Evolutionary conservation across 2,888 invertebrate genomes (phyloP).

Genomic region (Napeogenes inachia): DNA sequence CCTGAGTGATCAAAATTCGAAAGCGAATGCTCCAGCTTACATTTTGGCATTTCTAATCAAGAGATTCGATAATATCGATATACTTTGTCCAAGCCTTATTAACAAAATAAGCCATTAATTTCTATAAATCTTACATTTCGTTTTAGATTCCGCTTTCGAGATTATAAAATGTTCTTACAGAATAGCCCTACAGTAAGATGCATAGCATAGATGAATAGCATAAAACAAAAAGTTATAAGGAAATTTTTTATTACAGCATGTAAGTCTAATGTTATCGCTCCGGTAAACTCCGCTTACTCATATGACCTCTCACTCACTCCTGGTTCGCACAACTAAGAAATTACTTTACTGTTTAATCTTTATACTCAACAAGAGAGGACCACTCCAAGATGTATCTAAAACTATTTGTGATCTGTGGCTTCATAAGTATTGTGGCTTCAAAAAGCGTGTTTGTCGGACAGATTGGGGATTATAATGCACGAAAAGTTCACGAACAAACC

Average conservation of each 20-base stretch:
- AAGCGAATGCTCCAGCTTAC: too few relatives aligned
- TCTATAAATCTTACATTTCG: too few relatives aligned
- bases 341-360: constrained; percentile 12
- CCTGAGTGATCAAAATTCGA: too few relatives aligned
- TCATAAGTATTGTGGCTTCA: constrained; percentile 39
- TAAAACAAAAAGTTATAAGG: not conserved
- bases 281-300: constrained; percentile 18
- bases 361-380: constrained; percentile 12
- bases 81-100: too few relatives aligned
- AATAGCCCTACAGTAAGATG: too few relatives aligned
- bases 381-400: constrained; percentile 27
- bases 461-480: constrained; percentile 46
- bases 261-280: constrained; percentile 15
- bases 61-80: too few relatives aligned
- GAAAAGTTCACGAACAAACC: constrained; percentile 49
- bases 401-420: constrained; percentile 25
- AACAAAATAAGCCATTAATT: too few relatives aligned
- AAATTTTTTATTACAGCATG: constrained; percentile 14
- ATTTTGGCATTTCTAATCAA: too few relatives aligned
- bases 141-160: too few relatives aligned
- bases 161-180: too few relatives aligned
- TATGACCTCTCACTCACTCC: constrained; percentile 17
- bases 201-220: too few relatives aligned
- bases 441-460: constrained; percentile 59
- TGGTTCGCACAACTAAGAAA: not conserved